Conservation (phyloP, 2,113 vertebrate species). For the Sylvilagus bachmani region DNA sequence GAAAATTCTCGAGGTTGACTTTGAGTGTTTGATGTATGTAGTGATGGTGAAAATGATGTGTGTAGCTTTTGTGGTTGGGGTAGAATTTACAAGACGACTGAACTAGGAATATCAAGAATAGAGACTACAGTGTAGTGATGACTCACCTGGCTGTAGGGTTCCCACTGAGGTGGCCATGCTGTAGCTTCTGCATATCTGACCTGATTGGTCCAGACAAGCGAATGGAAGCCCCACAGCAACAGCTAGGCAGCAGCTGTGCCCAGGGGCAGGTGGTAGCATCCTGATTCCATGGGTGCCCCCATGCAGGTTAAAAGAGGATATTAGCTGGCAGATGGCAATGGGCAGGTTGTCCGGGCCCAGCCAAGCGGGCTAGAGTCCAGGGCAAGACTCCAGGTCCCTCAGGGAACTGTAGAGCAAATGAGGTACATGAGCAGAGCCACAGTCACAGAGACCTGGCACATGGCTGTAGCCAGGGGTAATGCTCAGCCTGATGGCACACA, state of each 20-base stretch:
- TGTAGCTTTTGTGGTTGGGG: not conserved
- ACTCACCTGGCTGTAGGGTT: not conserved
- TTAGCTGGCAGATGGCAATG: conserved; percentile 69
- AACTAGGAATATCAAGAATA: not conserved
- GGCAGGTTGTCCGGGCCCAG: conserved; percentile 42
- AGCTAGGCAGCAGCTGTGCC: conserved; percentile 68
- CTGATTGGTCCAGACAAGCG: conserved; percentile 70
- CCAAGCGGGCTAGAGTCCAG: conserved; percentile 54
- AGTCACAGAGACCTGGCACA: conserved; percentile 40
- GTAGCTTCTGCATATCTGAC: conserved; percentile 56
- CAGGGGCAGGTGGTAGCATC: conserved; percentile 67
- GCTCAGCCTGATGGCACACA: conserved; percentile 30
- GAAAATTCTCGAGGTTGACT: not conserved
- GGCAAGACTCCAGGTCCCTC: conserved; percentile 72
- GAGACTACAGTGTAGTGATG: not conserved
- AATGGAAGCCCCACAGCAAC: conserved; percentile 53
- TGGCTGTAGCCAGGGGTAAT: not conserved
- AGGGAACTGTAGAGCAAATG: conserved; percentile 57
- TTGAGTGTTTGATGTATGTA: not conserved
- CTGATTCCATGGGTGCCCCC: conserved; percentile 29
- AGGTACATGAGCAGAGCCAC: conserved; percentile 35
- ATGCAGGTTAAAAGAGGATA: conserved; percentile 66
- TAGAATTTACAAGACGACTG: conserved; percentile 15
- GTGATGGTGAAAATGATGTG: not conserved
- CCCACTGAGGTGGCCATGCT: not conserved